A percentile compares a stretch with the other conserved stretches of the same genome.
Conservation (phyloP, 2,888 invertebrate species). For the Biston stratarius region DNA sequence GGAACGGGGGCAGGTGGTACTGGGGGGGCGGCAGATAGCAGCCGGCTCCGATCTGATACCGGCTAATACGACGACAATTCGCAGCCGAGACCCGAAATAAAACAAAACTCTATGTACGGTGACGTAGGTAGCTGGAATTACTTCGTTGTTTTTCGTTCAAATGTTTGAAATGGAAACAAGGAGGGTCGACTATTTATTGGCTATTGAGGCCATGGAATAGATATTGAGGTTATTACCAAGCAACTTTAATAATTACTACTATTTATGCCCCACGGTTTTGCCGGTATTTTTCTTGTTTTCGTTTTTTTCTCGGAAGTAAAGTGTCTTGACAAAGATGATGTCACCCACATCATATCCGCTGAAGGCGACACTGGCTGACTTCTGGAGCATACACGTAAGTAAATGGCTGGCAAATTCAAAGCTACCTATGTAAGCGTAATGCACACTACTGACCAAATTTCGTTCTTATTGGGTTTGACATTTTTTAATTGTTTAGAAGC, state of each 20-base stretch:
- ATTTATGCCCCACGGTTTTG: no score
- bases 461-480: no score
- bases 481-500: no score
- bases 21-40: conserved; percentile 44
- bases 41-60: conserved; percentile 70
- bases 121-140: conserved; percentile 23
- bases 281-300: no score
- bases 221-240: not conserved
- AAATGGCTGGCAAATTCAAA: no score
- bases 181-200: not conserved
- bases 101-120: conserved; percentile 33
- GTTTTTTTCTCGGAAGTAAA: no score
- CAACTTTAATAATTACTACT: not conserved
- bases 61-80: conserved; percentile 78
- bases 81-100: conserved; percentile 60
- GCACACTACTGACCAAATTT: no score
- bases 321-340: no score
- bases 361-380: no score
- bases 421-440: no score
- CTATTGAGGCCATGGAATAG: not conserved
- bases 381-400: no score
- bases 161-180: conserved; percentile 5
- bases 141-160: conserved; percentile 10
- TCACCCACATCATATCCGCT: no score
- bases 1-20: conserved; percentile 35